Conservation (phyloP, 1,140 invertebrate genomes). For the Trissolcus basalis region DNA sequence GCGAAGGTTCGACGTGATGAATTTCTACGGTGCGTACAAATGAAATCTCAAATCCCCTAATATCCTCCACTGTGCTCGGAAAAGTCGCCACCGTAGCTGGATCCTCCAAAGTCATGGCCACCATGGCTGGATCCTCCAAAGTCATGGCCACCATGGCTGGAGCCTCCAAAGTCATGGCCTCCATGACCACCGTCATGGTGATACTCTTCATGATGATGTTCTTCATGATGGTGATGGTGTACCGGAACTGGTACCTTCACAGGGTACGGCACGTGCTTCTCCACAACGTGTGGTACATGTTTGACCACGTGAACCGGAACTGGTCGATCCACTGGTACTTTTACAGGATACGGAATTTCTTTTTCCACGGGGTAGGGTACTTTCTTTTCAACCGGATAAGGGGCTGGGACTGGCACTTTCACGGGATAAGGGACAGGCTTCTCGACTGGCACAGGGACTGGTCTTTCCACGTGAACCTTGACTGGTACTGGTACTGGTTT, state of each 20-base stretch:
- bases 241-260: conserved; percentile 78
- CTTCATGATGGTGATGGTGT: conserved; percentile 46
- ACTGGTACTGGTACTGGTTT: conserved; percentile 66
- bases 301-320: conserved; percentile 59
- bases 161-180: conserved; percentile 36
- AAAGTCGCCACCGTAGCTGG: conserved; percentile 16
- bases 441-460: conserved; percentile 59
- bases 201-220: conserved; percentile 45
- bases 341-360: conserved; percentile 58
- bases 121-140: conserved; percentile 27
- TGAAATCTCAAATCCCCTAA: background rate
- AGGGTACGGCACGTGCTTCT: conserved; percentile 82
- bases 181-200: conserved; percentile 37
- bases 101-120: conserved; percentile 39
- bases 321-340: conserved; percentile 59
- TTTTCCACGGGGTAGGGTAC: conserved; percentile 68
- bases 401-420: conserved; percentile 62
- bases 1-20: background rate
- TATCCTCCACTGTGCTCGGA: conserved; percentile 17
- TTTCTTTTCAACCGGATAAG: conserved; percentile 76
- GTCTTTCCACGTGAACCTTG: conserved; percentile 61
- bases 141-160: conserved; percentile 16
- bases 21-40: background rate
- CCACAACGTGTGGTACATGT: conserved; percentile 79
- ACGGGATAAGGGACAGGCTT: conserved; percentile 63